A percentile compares a stretch with the other conserved stretches of the same genome.
phyloP scores from a whole-genome alignment of 2,797 vertebrate species.

The Amphiprion clarkii region DNA sequence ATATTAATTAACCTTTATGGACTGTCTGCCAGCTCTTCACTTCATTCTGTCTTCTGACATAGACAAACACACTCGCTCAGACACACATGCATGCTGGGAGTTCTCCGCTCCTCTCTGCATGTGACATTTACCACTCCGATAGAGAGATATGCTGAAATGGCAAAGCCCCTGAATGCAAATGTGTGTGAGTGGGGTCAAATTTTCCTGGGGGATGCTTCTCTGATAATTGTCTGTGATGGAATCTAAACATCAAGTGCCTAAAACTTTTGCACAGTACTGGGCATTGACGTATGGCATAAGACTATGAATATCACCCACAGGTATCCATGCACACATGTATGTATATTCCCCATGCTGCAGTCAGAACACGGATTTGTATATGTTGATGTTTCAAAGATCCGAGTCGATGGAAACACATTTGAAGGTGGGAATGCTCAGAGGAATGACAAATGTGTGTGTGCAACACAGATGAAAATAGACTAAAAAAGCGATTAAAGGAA shows the following conservation, averaged over 20 bases:
- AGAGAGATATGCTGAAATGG: slow-evolving; percentile 74
- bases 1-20: slow-evolving; percentile 88
- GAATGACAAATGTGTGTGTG: background rate
- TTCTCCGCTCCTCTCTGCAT: slow-evolving; percentile 43
- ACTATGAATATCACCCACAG: background rate
- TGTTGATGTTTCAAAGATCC: slow-evolving; percentile 5
- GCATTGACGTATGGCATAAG: background rate
- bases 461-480: slow-evolving; percentile 24
- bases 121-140: slow-evolving; percentile 84
- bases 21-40: slow-evolving; percentile 78
- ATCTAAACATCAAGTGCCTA: background rate
- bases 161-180: slow-evolving; percentile 61
- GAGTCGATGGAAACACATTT: slow-evolving; percentile 23
- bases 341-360: background rate
- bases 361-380: background rate
- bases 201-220: background rate
- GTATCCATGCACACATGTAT: background rate
- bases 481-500: slow-evolving; percentile 13
- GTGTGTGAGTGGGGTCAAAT: slow-evolving; percentile 26
- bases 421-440: background rate
- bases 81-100: slow-evolving; percentile 16
- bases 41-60: slow-evolving; percentile 66
- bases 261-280: background rate
- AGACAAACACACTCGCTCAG: slow-evolving; percentile 19
- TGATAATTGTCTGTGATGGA: background rate